Evolutionary conservation across 1,140 invertebrate genomes (phyloP), one percentile per base, ranked within the genome.

Genomic region (Halyomorpha halys): DNA sequence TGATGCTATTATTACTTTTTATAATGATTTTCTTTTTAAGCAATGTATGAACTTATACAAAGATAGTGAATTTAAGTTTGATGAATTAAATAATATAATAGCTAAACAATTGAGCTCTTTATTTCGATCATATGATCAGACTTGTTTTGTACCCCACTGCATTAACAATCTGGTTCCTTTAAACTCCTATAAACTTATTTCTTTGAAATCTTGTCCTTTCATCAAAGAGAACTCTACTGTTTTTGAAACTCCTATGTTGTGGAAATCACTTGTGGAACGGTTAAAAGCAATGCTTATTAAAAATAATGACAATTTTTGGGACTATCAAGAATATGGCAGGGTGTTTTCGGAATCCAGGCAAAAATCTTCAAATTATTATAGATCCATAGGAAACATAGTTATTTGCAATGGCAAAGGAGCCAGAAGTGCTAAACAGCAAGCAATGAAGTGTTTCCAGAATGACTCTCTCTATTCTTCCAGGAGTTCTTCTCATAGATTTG

Each of bases 11-110:
- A n/a, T 64, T 56, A 34, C 49, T 13, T 59, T 64, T 59, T 59
- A 23, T 19, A 64, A 64, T 64, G 63, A 64, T 25, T 59, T 21
- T 27, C 3, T 64, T 16, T 64, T 34, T 59, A 64, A 64, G 39
- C 23, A 19, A 15, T 64, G 63, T 25, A 44, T 47, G 49, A 21
- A 63, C 23, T 15, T 63, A 11, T 45, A 49, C 13, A 63, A 53
- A 63, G 23, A 49, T 19, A 63, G 19, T 23, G 19, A 27, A 25
- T 25, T 63, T 34, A 63, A 51, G 27, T 34, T 63, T 51, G 21
- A 30, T 53, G 61, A 63, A 21, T 27, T 63, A 47, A 63, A 63
- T 53, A 44, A 39, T 18, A 51, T 63, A 25, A 51, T 63, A 14
- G 6, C 45, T 18, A 45, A 63, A 34, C 61, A 63, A 34, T 53